Percentiles rank a stretch among this genome's conserved stretches.
Evolutionary conservation across 2,888 invertebrate species (phyloP).

Genomic region (Lumbricus terrestris): DNA sequence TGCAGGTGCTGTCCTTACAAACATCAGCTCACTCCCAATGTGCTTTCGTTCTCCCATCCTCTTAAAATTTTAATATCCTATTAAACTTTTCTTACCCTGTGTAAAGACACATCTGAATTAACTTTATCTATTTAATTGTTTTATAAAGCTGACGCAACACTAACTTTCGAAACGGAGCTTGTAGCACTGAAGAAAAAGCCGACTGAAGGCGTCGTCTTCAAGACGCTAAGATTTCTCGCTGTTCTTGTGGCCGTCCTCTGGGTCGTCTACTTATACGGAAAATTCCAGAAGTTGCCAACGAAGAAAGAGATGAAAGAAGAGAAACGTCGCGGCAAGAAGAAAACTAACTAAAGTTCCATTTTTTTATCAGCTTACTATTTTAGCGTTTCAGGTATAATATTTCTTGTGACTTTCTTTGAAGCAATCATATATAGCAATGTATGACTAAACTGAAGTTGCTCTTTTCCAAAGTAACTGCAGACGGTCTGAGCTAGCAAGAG

Average conservation of each 20-base stretch:
- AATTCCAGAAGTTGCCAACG: slow-evolving; percentile 26
- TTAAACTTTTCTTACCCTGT: not conserved
- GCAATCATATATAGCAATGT: no score
- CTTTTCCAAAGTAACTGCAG: not conserved
- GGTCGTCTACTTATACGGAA: slow-evolving; percentile 22
- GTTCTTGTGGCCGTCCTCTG: slow-evolving; percentile 20
- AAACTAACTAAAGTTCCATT: not conserved
- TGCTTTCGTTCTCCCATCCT: not conserved
- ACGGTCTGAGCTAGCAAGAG: not conserved
- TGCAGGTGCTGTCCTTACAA: no score
- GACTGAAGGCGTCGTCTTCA: slow-evolving; percentile 12
- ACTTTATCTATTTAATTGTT: not conserved
- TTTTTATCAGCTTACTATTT: not conserved
- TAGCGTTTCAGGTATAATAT: not conserved
- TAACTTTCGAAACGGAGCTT: slow-evolving; percentile 27
- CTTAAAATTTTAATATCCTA: no score
- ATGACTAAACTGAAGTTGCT: slow-evolving; percentile 3
- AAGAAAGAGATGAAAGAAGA: slow-evolving; percentile 23
- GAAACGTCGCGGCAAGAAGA: slow-evolving; percentile 20
- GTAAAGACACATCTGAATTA: not conserved
- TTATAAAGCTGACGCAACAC: slow-evolving; percentile 20
- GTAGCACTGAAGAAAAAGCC: slow-evolving; percentile 7
- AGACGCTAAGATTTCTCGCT: slow-evolving; percentile 21
- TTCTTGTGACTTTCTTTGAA: not conserved
- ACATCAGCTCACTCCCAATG: not conserved